phyloP scores from a whole-genome alignment of 1,140 invertebrate species.

The Eurytemora carolleeae region DNA sequence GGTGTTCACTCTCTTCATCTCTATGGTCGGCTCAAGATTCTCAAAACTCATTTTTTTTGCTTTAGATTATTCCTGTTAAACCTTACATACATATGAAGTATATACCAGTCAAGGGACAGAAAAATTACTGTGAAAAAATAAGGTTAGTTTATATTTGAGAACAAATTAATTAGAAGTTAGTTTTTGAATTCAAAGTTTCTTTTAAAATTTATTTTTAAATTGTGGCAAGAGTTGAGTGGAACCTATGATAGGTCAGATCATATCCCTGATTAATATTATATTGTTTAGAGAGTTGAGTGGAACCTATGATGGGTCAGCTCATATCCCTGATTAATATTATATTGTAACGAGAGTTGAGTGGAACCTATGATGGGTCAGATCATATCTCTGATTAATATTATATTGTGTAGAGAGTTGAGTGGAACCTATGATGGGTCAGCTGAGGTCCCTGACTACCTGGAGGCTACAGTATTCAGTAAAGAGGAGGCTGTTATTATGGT shows the following conservation, averaged over 20 bases:
- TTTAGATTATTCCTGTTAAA: slow-evolving; percentile 19
- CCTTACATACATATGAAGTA: slow-evolving; percentile 34
- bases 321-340: slow-evolving; percentile 29
- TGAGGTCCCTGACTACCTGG: slow-evolving; percentile 30
- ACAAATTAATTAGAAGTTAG: too few relatives aligned
- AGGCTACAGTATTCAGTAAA: slow-evolving; percentile 32
- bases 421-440: slow-evolving; percentile 26
- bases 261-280: too few relatives aligned
- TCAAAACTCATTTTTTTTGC: background rate
- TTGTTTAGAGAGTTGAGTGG: slow-evolving; percentile 27
- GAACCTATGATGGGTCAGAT: too few relatives aligned
- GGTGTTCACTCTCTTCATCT: background rate
- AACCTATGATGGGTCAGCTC: slow-evolving; percentile 24
- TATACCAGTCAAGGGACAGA: slow-evolving; percentile 30
- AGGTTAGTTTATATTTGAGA: too few relatives aligned
- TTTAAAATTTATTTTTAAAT: too few relatives aligned
- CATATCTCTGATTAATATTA: too few relatives aligned
- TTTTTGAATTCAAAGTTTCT: too few relatives aligned
- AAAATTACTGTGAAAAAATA: slow-evolving; percentile 32
- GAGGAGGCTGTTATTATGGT: slow-evolving; percentile 35
- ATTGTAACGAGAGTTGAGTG: too few relatives aligned
- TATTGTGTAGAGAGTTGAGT: slow-evolving; percentile 26
- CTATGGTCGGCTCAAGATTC: too few relatives aligned
- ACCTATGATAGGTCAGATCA: too few relatives aligned
- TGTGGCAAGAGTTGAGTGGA: too few relatives aligned